Evolutionary conservation across 1,140 invertebrate species (phyloP), one percentile per base, ranked within the genome.

Genomic region (Bombus ignitus): DNA sequence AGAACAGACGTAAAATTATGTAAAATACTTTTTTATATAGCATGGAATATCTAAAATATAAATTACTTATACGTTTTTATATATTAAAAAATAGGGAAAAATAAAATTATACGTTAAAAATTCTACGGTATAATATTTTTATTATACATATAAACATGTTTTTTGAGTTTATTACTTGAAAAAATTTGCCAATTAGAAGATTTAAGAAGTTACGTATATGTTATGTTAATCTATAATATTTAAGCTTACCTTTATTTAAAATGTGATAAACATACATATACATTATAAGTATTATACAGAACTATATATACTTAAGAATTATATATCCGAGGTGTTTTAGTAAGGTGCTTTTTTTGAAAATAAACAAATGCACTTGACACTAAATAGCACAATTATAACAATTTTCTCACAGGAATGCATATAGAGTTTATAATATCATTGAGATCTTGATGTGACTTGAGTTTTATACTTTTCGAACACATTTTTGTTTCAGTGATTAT

Each of bases 241-340:
- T 65, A 79, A 87, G 85, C 66, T 87, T 91, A 92, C 79, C 86
- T 93, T 94, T 91, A 92, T 92, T 93, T 92, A 79, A 90, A 93
- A 91, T 93, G 92, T 93, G 91, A 93, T 94, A 93, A 92, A 92
- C 87, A 92, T 88, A 93, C 86, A 91, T 88, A 89, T 89, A 89
- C 39, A 68, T 62, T 75, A 72, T 75, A 74, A 65, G 22, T 86
- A 85, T 81, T 85, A 66, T 80, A 90, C 68, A 92, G 76, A 88
- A 89, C 76, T 82, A 87, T 86, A 81, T 78, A 88, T 81, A 89
- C 83, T 89, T 59, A 87, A 72, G 42, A 18, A 62, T 79, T 44
- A 80, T 44, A 87, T 71, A 87, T 86, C 82, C 86, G 82, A 87
- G 83, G 82, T 89, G 88, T 90, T 72, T 89, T 85, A 88, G 89